Evolutionary conservation across 2,113 vertebrate genomes (phyloP).

Genomic region (Leptobrachium leishanense): DNA sequence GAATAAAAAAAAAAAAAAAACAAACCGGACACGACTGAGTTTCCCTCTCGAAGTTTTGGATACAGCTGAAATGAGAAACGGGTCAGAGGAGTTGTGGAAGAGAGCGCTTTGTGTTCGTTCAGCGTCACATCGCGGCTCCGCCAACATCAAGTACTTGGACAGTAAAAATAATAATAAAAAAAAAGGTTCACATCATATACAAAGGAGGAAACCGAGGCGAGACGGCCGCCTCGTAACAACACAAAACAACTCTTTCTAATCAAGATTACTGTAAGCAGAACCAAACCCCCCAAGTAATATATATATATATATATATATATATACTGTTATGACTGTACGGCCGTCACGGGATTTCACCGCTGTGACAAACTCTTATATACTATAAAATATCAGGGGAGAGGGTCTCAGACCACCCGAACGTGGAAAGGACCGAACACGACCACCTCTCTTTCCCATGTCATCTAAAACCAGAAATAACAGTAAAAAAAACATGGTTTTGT

Average conservation of each 20-base stretch:
- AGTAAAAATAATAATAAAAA: slow-evolving; percentile 60
- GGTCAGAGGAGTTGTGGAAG: neutral
- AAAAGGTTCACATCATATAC: slow-evolving; percentile 74
- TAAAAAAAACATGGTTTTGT: neutral
- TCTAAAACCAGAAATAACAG: neutral
- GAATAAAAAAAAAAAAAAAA: slow-evolving; percentile 10
- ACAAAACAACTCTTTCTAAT: neutral
- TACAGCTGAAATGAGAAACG: slow-evolving; percentile 41
- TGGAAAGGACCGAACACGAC: neutral
- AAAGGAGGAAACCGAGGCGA: slow-evolving; percentile 53
- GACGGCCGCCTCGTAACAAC: neutral
- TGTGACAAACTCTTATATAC: neutral
- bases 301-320: neutral
- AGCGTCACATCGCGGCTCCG: slow-evolving; percentile 72
- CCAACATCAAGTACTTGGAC: slow-evolving; percentile 79
- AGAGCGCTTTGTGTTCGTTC: slow-evolving; percentile 43
- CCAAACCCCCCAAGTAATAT: neutral
- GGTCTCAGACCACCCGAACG: neutral
- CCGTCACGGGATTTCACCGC: neutral
- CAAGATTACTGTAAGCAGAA: slow-evolving; percentile 1
- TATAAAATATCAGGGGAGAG: slow-evolving; percentile 29
- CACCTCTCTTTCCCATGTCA: neutral
- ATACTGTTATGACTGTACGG: neutral
- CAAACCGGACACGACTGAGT: slow-evolving; percentile 1
- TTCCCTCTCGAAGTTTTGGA: slow-evolving; percentile 45